These are phyloP conservation scores for Mohoua ochrocephala DNA, from an alignment of 2,113 vertebrate species.

Conservation along the genomic window DNA sequence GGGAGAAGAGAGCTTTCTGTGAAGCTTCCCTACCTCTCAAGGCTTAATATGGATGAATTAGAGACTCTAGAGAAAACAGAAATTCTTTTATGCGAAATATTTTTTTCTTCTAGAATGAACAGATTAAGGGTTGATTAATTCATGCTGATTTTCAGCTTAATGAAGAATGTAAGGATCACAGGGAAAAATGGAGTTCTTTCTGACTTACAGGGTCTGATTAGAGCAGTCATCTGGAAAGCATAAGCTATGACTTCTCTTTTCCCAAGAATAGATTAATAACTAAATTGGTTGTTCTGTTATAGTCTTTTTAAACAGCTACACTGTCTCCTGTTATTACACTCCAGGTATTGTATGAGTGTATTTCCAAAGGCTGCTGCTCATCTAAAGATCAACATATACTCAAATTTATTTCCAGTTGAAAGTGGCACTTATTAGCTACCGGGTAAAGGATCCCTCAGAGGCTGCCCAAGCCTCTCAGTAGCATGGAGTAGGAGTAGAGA, in stretches of 20 bases:
- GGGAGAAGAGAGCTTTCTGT: not conserved
- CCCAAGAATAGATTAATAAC: slow-evolving; percentile 17
- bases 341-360: not conserved
- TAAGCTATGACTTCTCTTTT: not conserved
- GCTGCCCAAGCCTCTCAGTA: not conserved
- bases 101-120: not conserved
- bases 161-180: not conserved
- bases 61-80: not conserved
- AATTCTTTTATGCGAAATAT: not conserved
- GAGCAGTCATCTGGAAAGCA: slow-evolving; percentile 8
- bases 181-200: not conserved
- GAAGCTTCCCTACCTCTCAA: not conserved
- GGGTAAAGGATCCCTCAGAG: not conserved
- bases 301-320: not conserved
- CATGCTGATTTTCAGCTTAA: slow-evolving; percentile 2
- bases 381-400: not conserved
- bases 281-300: not conserved
- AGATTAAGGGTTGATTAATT: slow-evolving; percentile 1
- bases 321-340: not conserved
- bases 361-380: not conserved
- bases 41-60: not conserved
- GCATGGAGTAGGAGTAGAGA: not conserved
- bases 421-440: not conserved
- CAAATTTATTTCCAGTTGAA: not conserved
- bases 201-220: not conserved